Evolutionary conservation across 2,113 vertebrate species (phyloP).

Genomic region (Ceyx melanurus): DNA sequence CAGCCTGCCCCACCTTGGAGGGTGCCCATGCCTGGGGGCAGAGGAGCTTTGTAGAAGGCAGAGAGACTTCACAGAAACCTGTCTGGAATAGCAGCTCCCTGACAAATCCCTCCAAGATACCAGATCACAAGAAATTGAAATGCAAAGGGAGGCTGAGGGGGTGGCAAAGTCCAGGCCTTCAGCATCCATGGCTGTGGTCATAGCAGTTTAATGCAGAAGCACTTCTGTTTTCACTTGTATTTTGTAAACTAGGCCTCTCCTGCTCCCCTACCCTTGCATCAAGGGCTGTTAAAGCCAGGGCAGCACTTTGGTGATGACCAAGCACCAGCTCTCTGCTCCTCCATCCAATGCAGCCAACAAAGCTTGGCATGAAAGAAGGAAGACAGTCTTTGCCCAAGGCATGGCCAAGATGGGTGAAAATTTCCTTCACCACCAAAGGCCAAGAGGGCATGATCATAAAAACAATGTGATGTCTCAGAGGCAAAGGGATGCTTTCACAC

Average conservation of each 20-base stretch:
- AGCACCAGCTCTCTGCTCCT: not conserved
- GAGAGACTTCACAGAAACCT: not conserved
- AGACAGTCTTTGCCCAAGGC: not conserved
- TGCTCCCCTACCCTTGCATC: not conserved
- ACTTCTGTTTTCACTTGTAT: not conserved
- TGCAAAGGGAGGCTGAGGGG: too few species aligned
- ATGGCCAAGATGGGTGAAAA: not conserved
- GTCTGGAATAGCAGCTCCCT: not conserved
- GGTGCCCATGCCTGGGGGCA: not conserved
- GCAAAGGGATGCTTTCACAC: not conserved
- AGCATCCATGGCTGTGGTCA: not conserved
- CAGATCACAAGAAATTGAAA: not conserved
- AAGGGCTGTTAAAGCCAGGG: not conserved
- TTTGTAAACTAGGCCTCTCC: not conserved
- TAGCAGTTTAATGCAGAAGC: not conserved
- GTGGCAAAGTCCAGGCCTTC: not conserved
- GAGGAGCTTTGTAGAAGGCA: not conserved
- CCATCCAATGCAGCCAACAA: accelerated
- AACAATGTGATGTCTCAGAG: not conserved
- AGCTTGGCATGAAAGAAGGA: not conserved
- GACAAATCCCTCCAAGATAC: not conserved
- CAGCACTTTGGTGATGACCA: accelerated
- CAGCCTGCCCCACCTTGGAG: not conserved
- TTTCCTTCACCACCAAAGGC: not conserved
- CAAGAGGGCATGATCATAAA: not conserved